phyloP scores from a whole-genome alignment of 2,888 invertebrate species.

The Margaritifera margaritifera region DNA sequence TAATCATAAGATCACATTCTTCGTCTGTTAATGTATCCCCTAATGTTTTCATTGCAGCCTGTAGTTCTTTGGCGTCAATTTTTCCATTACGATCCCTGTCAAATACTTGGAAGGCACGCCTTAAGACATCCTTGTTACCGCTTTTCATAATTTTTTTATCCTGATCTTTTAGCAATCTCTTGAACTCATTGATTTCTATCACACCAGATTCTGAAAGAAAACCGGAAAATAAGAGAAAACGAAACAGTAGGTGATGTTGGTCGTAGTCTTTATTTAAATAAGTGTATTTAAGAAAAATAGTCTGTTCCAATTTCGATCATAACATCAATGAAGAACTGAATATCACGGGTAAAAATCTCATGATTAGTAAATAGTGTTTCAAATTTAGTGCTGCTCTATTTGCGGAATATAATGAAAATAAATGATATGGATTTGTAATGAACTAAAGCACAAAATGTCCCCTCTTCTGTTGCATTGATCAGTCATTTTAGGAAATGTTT shows the following conservation, averaged over 20 bases:
- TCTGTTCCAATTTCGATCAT: too few relatives aligned
- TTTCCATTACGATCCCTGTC: conserved; percentile 28
- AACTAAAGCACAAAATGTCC: too few relatives aligned
- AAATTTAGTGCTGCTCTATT: too few relatives aligned
- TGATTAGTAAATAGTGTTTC: too few relatives aligned
- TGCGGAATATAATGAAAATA: too few relatives aligned
- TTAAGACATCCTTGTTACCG: conserved; percentile 31
- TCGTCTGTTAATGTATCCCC: conserved; percentile 17
- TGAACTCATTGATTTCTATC: background rate
- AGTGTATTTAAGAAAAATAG: too few relatives aligned
- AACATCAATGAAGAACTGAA: too few relatives aligned
- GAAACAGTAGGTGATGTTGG: background rate
- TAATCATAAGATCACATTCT: conserved; percentile 33
- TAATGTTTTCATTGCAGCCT: conserved; percentile 20
- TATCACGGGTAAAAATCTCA: too few relatives aligned
- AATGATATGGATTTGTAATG: too few relatives aligned
- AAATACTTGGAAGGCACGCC: conserved; percentile 33
- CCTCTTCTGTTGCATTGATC: too few relatives aligned
- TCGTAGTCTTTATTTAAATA: too few relatives aligned
- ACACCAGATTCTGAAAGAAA: background rate
- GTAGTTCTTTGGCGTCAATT: conserved; percentile 4
- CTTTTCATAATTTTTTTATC: conserved; percentile 34
- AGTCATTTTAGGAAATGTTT: too few relatives aligned
- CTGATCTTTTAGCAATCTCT: background rate
- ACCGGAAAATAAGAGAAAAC: background rate